These are phyloP conservation scores for Trachurus trachurus DNA, from an alignment of 2,797 vertebrate genomes.

Conservation along the genomic window DNA sequence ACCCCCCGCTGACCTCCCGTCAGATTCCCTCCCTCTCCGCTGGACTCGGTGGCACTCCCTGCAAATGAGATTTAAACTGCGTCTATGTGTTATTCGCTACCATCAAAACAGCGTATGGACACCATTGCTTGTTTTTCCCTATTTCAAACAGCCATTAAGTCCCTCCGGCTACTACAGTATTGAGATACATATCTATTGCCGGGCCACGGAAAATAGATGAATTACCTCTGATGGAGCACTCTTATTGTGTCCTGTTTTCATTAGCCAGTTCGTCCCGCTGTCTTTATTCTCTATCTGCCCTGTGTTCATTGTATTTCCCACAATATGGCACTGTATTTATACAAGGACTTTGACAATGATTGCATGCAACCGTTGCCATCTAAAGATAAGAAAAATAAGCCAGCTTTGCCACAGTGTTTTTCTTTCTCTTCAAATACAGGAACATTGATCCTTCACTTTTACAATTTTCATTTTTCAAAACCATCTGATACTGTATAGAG, in stretches of 20 bases:
- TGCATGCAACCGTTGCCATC: not conserved
- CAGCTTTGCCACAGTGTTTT: not conserved
- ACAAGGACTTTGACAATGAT: not conserved
- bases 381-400: constrained; percentile 3
- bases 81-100: not conserved
- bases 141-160: constrained; percentile 18
- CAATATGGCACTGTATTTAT: constrained; percentile 7
- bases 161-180: not conserved
- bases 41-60: constrained; percentile 22
- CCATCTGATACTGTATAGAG: not conserved
- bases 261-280: constrained; percentile 22
- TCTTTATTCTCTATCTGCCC: constrained; percentile 13
- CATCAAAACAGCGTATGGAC: constrained; percentile 14
- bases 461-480: not conserved
- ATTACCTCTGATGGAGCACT: constrained; percentile 44
- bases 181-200: constrained; percentile 21
- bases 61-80: constrained; percentile 40
- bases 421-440: not conserved
- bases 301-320: constrained; percentile 2
- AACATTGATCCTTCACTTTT: not conserved
- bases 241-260: constrained; percentile 42
- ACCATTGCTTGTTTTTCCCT: not conserved
- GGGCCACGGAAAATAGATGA: constrained; percentile 36
- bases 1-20: constrained; percentile 72
- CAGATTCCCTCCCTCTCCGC: constrained; percentile 37